Conservation (phyloP, 1,140 invertebrate genomes). For the Stegodyphus dumicola region DNA sequence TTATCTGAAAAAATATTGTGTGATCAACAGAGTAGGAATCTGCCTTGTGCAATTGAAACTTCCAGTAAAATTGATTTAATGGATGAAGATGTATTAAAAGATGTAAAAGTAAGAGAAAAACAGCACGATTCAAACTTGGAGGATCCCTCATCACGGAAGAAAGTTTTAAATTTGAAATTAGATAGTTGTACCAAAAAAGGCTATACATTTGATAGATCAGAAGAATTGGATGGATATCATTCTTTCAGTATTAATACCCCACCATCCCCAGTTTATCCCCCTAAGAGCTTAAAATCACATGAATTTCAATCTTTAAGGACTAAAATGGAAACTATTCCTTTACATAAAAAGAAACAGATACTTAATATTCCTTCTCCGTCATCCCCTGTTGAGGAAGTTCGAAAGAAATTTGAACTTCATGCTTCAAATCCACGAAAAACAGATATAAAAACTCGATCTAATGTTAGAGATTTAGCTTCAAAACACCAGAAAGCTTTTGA, state of each 20-base stretch:
- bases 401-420: conserved; percentile 69
- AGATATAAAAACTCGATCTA: conserved; percentile 22
- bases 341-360: conserved; percentile 55
- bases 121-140: background rate
- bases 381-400: conserved; percentile 64
- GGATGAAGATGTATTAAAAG: background rate
- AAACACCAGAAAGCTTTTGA: conserved; percentile 28
- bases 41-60: background rate
- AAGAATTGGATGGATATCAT: background rate
- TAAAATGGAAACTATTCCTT: conserved; percentile 47
- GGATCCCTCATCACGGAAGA: background rate
- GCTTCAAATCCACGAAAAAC: conserved; percentile 25
- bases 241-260: conserved; percentile 51
- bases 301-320: conserved; percentile 51
- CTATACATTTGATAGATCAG: background rate
- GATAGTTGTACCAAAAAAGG: background rate
- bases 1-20: too few species aligned
- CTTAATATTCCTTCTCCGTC: conserved; percentile 51
- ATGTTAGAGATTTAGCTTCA: conserved; percentile 20
- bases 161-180: background rate
- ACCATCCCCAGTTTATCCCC: conserved; percentile 47
- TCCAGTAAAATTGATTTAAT: background rate
- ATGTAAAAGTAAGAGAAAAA: background rate
- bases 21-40: background rate
- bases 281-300: conserved; percentile 41